These are phyloP conservation scores for Drosophila monieri DNA, from an alignment of 2,888 invertebrate genomes.

Conservation along the genomic window DNA sequence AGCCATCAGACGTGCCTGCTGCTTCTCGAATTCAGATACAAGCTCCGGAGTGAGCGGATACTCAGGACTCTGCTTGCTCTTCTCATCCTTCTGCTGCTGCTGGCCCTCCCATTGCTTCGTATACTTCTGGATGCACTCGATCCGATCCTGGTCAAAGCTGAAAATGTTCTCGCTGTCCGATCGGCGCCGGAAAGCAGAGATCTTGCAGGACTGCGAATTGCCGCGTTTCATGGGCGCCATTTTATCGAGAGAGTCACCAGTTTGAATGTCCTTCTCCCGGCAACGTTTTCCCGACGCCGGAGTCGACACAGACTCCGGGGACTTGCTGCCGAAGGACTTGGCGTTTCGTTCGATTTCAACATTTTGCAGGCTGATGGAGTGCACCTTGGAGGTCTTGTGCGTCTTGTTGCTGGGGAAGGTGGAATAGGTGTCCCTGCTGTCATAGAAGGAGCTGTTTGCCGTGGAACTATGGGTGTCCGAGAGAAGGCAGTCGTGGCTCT, in stretches of 20 bases:
- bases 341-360: constrained; percentile 88
- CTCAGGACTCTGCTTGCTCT: constrained; percentile 86
- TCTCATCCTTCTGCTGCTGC: constrained; percentile 84
- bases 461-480: constrained; percentile 84
- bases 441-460: constrained; percentile 85
- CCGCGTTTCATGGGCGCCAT: constrained; percentile 69
- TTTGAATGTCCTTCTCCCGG: constrained; percentile 82
- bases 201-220: constrained; percentile 81
- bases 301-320: constrained; percentile 80
- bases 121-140: constrained; percentile 88
- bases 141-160: constrained; percentile 90
- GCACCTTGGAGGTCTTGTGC: constrained; percentile 87
- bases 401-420: constrained; percentile 86
- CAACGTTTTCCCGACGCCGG: constrained; percentile 75
- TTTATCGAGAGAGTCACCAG: constrained; percentile 80
- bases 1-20: constrained; percentile 81
- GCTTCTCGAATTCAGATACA: constrained; percentile 87
- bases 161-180: constrained; percentile 89
- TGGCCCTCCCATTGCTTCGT: constrained; percentile 80
- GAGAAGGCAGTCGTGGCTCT: constrained; percentile 87
- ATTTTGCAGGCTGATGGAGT: constrained; percentile 89
- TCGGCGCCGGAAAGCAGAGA: constrained; percentile 86
- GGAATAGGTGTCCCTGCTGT: constrained; percentile 87
- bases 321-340: constrained; percentile 81
- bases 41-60: constrained; percentile 85